Percentiles rank a stretch among this genome's conserved stretches.
Conservation (phyloP, 2,797 vertebrate species). For the Eulemur albifrons region DNA sequence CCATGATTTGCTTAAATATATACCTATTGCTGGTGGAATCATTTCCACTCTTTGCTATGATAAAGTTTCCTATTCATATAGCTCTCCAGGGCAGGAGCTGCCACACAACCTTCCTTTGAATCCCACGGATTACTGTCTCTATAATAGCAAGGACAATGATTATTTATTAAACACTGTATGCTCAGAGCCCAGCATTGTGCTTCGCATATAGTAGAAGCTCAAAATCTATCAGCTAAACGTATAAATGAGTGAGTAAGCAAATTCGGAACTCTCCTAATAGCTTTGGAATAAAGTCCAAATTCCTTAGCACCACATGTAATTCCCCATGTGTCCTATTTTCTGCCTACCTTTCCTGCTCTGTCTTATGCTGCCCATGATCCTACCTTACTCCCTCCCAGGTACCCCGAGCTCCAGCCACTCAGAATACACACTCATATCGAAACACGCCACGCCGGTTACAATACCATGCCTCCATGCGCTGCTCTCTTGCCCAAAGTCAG, state of each 20-base stretch:
- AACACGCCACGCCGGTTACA: accelerated
- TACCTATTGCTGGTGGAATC: neutral
- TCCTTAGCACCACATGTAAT: neutral
- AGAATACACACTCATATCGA: neutral
- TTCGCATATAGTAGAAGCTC: neutral
- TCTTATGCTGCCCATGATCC: neutral
- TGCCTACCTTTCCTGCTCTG: neutral
- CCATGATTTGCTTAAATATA: constrained; percentile 9
- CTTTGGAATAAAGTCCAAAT: neutral
- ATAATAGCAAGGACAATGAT: neutral
- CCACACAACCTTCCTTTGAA: neutral
- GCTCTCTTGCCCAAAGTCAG: neutral
- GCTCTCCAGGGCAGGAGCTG: neutral
- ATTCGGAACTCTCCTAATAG: neutral
- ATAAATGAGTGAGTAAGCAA: neutral
- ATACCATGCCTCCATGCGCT: neutral
- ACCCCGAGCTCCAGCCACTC: neutral
- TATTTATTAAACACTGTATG: neutral
- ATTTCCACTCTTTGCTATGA: neutral
- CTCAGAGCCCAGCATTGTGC: neutral
- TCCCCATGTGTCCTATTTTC: neutral
- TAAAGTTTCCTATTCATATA: neutral
- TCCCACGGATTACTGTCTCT: neutral
- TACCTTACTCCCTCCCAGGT: neutral
- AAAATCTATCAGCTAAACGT: neutral